Evolutionary conservation across 1,140 invertebrate species (phyloP).

Genomic region (Venustaconcha ellipsiformis): DNA sequence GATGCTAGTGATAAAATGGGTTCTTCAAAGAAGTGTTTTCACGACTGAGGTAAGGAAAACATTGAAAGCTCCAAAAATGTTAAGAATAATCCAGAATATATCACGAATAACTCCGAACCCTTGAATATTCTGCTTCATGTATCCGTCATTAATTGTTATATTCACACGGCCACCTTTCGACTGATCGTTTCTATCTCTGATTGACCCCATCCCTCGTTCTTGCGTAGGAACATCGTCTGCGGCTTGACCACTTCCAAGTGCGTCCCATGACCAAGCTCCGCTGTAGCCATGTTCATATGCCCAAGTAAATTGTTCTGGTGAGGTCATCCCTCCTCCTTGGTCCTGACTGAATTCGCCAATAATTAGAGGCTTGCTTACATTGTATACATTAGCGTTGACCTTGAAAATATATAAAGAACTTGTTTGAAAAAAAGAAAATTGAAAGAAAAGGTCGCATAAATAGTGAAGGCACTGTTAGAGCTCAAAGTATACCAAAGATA

Average conservation of each 20-base stretch:
- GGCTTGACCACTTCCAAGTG: slow-evolving; percentile 54
- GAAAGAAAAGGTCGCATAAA: no score
- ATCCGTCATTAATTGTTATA: slow-evolving; percentile 14
- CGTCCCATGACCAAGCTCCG: slow-evolving; percentile 65
- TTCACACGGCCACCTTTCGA: slow-evolving; percentile 33
- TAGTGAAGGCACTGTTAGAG: no score
- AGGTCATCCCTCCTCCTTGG: slow-evolving; percentile 49
- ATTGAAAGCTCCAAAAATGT: no score
- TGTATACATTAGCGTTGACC: slow-evolving; percentile 38
- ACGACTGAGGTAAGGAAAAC: no score
- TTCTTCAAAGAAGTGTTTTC: no score
- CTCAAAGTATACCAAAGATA: no score
- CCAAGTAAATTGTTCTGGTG: slow-evolving; percentile 52
- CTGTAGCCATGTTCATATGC: slow-evolving; percentile 65
- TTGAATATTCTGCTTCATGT: no score
- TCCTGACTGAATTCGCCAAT: slow-evolving; percentile 64
- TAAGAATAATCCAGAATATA: no score
- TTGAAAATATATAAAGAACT: background rate
- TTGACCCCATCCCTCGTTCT: slow-evolving; percentile 43
- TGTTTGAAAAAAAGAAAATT: no score
- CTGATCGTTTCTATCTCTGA: slow-evolving; percentile 40
- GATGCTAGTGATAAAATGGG: no score
- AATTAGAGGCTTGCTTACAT: slow-evolving; percentile 59
- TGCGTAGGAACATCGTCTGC: slow-evolving; percentile 50
- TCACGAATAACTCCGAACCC: no score